These are phyloP conservation scores for Leptarthrus brevirostris DNA, from an alignment of 2,888 invertebrate genomes.

Conservation along the genomic window DNA sequence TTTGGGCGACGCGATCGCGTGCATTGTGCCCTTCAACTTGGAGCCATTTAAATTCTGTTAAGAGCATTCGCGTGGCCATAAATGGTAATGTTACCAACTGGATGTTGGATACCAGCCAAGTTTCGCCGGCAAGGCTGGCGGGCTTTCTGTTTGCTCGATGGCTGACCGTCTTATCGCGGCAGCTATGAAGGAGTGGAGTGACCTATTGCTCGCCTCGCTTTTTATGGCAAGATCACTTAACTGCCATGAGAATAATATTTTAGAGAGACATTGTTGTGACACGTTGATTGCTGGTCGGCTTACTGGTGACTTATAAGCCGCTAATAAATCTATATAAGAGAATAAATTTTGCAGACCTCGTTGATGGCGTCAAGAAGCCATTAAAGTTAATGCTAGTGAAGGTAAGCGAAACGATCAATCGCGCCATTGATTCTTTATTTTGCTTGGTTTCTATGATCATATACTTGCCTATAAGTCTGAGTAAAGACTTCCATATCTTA, in stretches of 20 bases:
- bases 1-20: conserved; percentile 32
- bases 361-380: neutral
- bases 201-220: conserved; percentile 29
- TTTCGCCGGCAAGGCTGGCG: too few relatives aligned
- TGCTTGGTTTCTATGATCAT: too few relatives aligned
- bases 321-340: conserved; percentile 27
- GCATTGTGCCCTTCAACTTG: conserved; percentile 47
- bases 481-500: too few relatives aligned
- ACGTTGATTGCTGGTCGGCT: conserved; percentile 17
- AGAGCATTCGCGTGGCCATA: conserved; percentile 48
- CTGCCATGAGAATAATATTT: conserved; percentile 2
- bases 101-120: neutral
- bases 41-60: conserved; percentile 39
- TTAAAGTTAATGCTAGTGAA: neutral
- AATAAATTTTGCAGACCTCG: neutral
- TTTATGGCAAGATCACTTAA: conserved; percentile 21
- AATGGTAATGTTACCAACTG: conserved; percentile 39
- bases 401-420: too few relatives aligned
- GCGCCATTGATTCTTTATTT: too few relatives aligned
- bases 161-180: conserved; percentile 7
- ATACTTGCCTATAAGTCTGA: too few relatives aligned
- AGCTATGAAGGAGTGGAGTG: conserved; percentile 14
- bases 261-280: conserved; percentile 21
- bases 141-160: neutral
- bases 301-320: conserved; percentile 9